These are phyloP conservation scores for Drosophila eohydei DNA, from an alignment of 2,888 invertebrate genomes.

Conservation along the genomic window DNA sequence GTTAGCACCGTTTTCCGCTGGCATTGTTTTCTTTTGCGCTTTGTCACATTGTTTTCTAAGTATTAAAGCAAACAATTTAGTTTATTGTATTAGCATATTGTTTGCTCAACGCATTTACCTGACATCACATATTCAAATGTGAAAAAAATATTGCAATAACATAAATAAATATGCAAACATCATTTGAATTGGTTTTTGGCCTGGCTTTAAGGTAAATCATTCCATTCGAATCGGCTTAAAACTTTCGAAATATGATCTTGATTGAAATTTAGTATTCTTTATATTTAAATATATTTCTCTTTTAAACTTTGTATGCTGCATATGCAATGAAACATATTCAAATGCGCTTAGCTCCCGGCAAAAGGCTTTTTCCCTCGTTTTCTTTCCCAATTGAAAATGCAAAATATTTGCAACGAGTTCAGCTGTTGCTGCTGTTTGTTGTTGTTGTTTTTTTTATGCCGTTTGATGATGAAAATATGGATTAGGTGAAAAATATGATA, in stretches of 20 bases:
- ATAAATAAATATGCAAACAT: not conserved
- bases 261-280: constrained; percentile 4
- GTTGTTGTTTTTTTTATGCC: constrained; percentile 3
- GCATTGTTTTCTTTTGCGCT: not conserved
- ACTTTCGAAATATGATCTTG: not conserved
- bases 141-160: not conserved
- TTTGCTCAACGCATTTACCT: not conserved
- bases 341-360: not conserved
- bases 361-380: not conserved
- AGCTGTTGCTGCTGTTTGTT: constrained; percentile 1
- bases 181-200: not conserved
- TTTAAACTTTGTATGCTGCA: not conserved
- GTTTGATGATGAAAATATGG: constrained; percentile 18
- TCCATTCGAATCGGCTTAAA: not conserved
- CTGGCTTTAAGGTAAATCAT: not conserved
- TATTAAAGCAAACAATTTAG: not conserved
- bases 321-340: constrained; percentile 5
- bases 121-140: not conserved
- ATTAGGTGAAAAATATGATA: constrained; percentile 14
- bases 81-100: not conserved
- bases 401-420: constrained; percentile 9
- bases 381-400: constrained; percentile 14
- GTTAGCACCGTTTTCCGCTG: not conserved
- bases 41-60: not conserved
- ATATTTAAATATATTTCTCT: not conserved